Evolutionary conservation across 2,797 vertebrate genomes (phyloP).

Genomic region (Ptychobarbus kaznakovi): DNA sequence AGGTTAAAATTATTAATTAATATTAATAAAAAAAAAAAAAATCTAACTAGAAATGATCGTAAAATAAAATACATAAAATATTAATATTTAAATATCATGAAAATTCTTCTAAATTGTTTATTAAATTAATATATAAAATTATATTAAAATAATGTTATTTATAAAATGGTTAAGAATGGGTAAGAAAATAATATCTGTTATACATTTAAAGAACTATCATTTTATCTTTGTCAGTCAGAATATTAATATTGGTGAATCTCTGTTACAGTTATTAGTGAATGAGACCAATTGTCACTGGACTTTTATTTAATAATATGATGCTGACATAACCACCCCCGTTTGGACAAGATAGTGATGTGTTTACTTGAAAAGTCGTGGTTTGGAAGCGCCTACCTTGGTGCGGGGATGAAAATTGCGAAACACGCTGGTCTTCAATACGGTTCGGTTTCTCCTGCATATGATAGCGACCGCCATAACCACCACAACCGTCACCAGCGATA

Average conservation of each 20-base stretch:
- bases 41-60: too few species aligned
- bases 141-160: not conserved
- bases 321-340: not conserved
- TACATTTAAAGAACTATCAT: not conserved
- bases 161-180: too few species aligned
- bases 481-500: slow-evolving; percentile 89
- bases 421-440: slow-evolving; percentile 92
- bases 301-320: slow-evolving; percentile 6
- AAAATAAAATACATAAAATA: too few species aligned
- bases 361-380: not conserved
- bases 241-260: not conserved
- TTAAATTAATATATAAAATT: not conserved
- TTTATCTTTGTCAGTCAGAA: not conserved
- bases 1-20: too few species aligned
- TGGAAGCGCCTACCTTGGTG: slow-evolving; percentile 83
- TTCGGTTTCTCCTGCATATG: slow-evolving; percentile 94
- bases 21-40: too few species aligned
- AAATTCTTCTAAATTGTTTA: too few species aligned
- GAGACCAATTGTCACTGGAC: not conserved
- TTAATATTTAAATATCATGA: too few species aligned
- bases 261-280: not conserved
- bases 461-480: slow-evolving; percentile 93
- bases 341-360: not conserved
- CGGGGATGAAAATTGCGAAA: slow-evolving; percentile 91
- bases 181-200: not conserved